Evolutionary conservation across 2,797 vertebrate genomes (phyloP), one percentile per base, ranked within the genome.

Genomic region (Notoglanidium macrostoma): DNA sequence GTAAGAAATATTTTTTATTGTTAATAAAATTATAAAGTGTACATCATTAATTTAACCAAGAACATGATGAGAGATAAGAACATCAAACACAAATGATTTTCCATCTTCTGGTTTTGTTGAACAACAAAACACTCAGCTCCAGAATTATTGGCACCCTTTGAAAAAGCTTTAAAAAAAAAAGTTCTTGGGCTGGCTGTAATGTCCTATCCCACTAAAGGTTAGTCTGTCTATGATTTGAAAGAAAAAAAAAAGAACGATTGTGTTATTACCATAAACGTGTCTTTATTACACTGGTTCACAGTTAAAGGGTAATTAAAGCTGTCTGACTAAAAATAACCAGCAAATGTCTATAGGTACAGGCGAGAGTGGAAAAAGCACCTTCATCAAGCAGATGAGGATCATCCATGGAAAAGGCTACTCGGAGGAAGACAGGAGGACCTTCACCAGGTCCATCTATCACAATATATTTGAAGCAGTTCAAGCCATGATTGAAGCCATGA

Each of bases 311-410:
- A 19, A 21, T 21, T 17, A 35, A 0, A 6, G 14, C 21, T 44
- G 15, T 44, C 21, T 14, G 5, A 6, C 11, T 61, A 40, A 79
- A 80, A 61, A 40, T 59, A 61, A 80, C 32, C 10, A 0, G 21
- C 0, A 40, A n/a, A 61, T 61, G 84, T 91, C 87, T 73, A 15
- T 67, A 98, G 97, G 98, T 87, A 97, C 97, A 55, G 97, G 97
- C 68, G 97, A 98, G 90, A 98, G 97, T 90, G 97, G 97, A 61
- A 98, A 98, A 91, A 98, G 97, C 92, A 99, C 97, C 2, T 99
- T 99, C 89, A 97, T 98, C 94, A 99, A 98, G 91, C 97, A 98
- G 93, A 98, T 98, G 96, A 96, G 97, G 93, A 99, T 99, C 92
- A 97, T 98, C 90, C 96, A 98, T 44, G 97, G 97, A 9, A 92